Base-by-base conservation (phyloP, 1,140 invertebrate genomes). In the Colletes latitarsis region DNA sequence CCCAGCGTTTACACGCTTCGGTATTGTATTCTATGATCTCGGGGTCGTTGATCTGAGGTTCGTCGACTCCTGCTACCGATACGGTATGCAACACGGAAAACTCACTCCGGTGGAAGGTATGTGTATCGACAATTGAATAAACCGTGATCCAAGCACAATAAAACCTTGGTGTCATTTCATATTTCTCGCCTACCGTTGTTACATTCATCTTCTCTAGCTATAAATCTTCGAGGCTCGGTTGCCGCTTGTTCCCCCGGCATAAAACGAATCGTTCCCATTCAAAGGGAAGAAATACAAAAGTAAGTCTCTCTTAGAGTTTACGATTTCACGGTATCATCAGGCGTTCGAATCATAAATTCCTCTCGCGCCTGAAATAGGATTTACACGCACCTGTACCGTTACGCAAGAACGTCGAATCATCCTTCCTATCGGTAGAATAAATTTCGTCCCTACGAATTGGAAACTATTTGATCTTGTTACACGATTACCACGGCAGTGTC, bases 401-500 rank as follows among this genome's bases (percentile, higher is more conserved):
- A 12, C 15, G 67, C 43, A 2, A n/a, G 30, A 41, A 63, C 15
- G 4, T 17, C 12, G 8, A 55, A 55, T 14, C 41, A 4, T 9
- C 12, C 39, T 30, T 3, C 41, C n/a, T 15, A 0, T 41, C 9
- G 9, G 3, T 9, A 14, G n/a, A 58, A 76, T 64, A 41, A 53
- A 74, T 39, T 15, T 39, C 46, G 21, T 46, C 21, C 17, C 0
- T 9, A 21, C 15, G n/a, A 39, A 6, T 10, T 19, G 14, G 14
- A 41, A 57, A 63, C 12, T 49, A 17, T 9, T n/a, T 77, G 63
- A 71, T 77, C 67, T 52, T 14, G 14, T 73, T 53, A 63, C 17
- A 41, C 58, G 70, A 57, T 46, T 46, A 30, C 43, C 19, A 62
- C 8, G 30, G 19, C 15, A 3, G 9, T 14, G n/a, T 1, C 43